A percentile compares a stretch with the other conserved stretches of the same genome.
Evolutionary conservation across 1,140 invertebrate genomes (phyloP).

Genomic region (Drosophila pseudoobscura): DNA sequence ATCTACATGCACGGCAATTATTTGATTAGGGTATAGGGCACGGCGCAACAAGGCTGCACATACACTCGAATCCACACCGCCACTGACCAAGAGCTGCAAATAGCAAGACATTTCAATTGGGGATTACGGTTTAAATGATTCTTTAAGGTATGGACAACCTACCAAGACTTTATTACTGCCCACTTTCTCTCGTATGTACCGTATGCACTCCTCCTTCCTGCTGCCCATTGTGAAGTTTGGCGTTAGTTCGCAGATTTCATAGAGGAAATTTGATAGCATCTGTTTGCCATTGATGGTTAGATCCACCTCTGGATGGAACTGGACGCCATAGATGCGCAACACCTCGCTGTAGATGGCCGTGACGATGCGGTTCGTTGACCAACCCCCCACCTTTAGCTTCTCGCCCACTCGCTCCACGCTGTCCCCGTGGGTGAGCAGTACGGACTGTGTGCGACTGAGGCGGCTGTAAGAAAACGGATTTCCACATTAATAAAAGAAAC

Average conservation of each 20-base stretch:
- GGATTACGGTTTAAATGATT: background rate
- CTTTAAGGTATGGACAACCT: conserved; percentile 82
- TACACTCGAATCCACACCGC: conserved; percentile 99
- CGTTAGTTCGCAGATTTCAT: conserved; percentile 93
- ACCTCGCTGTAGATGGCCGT: conserved; percentile 97
- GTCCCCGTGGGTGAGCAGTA: conserved; percentile 98
- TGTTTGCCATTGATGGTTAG: conserved; percentile 95
- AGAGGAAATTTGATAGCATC: conserved; percentile 98
- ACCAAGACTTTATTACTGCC: conserved; percentile 97
- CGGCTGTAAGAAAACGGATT: conserved; percentile 86
- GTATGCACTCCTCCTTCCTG: conserved; percentile 95
- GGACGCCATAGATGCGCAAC: conserved; percentile 96
- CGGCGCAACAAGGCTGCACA: conserved; percentile 97
- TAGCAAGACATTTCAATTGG: background rate
- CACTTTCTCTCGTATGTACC: conserved; percentile 95
- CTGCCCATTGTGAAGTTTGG: conserved; percentile 95
- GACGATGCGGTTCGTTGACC: conserved; percentile 91
- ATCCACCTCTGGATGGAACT: conserved; percentile 98
- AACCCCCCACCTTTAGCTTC: conserved; percentile 92
- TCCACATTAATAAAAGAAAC: background rate
- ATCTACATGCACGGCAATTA: conserved; percentile 98
- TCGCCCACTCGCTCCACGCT: conserved; percentile 96
- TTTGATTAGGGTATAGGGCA: conserved; percentile 94
- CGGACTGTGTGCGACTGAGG: conserved; percentile 93
- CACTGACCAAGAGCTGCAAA: conserved; percentile 93